Base-by-base conservation (phyloP, 2,888 invertebrate species). In the Cynaeus angustus region DNA sequence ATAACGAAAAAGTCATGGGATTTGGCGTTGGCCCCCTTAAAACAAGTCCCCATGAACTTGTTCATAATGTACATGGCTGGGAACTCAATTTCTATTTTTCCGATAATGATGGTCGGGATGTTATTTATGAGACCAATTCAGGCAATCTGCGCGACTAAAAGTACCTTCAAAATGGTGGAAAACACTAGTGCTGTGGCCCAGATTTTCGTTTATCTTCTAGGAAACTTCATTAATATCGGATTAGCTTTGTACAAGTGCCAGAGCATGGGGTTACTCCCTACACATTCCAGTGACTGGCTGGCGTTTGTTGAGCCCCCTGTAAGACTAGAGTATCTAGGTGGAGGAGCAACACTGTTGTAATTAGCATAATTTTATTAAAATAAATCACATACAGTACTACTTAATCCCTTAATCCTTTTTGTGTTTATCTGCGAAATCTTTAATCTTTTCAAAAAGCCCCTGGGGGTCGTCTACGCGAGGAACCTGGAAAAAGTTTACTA, bases 21-120 rank as follows among this genome's bases (percentile, higher is more conserved):
- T 83, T 89, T 98, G 58, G 98, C 98, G 0, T 85, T 98, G 12
- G 97, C 95, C 0, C 98, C 99, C 1, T 84, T 99, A 30, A 98
- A 98, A 85, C 98, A 96, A 87, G 95, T 95, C 75, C 98, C 98
- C 0, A 99, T 99, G 99, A 99, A 99, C 86, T 88, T 99, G 72
- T 97, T 99, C 84, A 97, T 99, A 70, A 98, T 99, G 97, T 99
- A 99, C 86, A 99, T 99, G 99, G 97, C 99, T 61, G 99, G 99
- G 12, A 98, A 97, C 85, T 97, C 98, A 0, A 98, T 99, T 80
- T 99, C 98, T 0, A 99, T 99, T 79, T 99, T 99, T 81, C 99
- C 99, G 0, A 99, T 99, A 52, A 99, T 99, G 99, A 99, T 99
- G 99, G 98, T 99, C 6, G 98, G 98, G 45, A 99, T 99, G 99